Evolutionary conservation across 2,797 vertebrate species (phyloP).

Genomic region (Perdix hodgsoniae): DNA sequence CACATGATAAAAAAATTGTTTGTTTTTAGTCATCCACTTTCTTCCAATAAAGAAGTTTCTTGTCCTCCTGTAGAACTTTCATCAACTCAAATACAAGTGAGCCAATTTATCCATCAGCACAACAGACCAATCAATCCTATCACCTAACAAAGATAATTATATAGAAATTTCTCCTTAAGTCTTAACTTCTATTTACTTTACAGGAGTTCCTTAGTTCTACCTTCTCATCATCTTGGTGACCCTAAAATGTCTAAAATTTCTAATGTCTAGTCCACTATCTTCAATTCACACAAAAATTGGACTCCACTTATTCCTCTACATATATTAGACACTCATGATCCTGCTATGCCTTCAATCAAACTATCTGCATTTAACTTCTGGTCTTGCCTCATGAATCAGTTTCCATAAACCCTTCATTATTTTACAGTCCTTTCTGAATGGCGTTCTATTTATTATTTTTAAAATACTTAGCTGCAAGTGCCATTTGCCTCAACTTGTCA

Average conservation of each 20-base stretch:
- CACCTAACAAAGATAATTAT: not conserved
- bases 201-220: not conserved
- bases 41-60: not conserved
- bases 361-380: not conserved
- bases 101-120: not conserved
- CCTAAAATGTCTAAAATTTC: not conserved
- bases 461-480: not conserved
- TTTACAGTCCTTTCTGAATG: constrained; percentile 35
- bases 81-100: not conserved
- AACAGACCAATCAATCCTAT: not conserved
- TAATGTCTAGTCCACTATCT: not conserved
- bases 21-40: not conserved
- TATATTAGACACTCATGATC: not conserved
- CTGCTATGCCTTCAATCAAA: not conserved
- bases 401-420: constrained; percentile 6
- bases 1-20: rapidly evolving
- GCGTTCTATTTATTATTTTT: constrained; percentile 52
- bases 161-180: not conserved
- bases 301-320: not conserved
- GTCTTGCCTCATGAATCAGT: constrained; percentile 54
- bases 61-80: not conserved
- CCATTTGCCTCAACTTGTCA: not conserved
- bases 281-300: not conserved
- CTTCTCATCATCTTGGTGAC: not conserved
- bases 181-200: not conserved